Percentiles rank a stretch among this genome's conserved stretches.
Evolutionary conservation across 1,140 invertebrate genomes (phyloP).

Genomic region (Drosophila melanogaster): DNA sequence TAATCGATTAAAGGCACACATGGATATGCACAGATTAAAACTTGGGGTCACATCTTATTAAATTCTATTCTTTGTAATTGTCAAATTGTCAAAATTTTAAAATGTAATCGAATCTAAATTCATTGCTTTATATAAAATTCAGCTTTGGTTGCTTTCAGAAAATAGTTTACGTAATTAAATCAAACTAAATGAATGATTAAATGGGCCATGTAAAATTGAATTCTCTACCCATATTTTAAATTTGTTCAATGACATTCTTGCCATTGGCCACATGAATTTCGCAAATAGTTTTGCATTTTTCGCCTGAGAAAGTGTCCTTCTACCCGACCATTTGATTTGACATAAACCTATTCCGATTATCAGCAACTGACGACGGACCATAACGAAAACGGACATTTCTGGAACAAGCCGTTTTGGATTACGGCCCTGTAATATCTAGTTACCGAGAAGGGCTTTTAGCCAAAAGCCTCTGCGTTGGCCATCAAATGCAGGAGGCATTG

Average conservation of each 20-base stretch:
- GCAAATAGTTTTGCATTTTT: conserved; percentile 1
- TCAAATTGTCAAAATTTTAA: no score
- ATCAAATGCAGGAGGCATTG: conserved; percentile 43
- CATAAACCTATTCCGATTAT: conserved; percentile 10
- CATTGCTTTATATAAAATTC: no score
- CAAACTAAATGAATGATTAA: no score
- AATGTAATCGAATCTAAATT: no score
- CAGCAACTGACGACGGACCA: conserved; percentile 9
- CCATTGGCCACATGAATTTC: conserved; percentile 8
- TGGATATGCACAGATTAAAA: neutral
- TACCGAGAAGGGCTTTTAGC: conserved; percentile 44
- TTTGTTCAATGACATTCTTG: neutral
- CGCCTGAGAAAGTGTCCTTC: neutral
- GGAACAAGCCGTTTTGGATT: neutral
- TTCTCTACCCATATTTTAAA: neutral
- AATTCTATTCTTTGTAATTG: neutral
- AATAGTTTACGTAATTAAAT: no score
- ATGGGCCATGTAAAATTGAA: neutral
- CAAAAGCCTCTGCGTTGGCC: neutral
- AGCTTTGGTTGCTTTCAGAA: no score
- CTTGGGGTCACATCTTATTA: neutral
- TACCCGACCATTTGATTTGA: conserved; percentile 21
- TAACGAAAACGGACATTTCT: conserved; percentile 53
- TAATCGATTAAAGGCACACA: conserved; percentile 17
- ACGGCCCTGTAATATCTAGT: conserved; percentile 7